Evolutionary conservation across 2,113 vertebrate species (phyloP), one percentile per base, ranked within the genome.

Genomic region (Rana temporaria): DNA sequence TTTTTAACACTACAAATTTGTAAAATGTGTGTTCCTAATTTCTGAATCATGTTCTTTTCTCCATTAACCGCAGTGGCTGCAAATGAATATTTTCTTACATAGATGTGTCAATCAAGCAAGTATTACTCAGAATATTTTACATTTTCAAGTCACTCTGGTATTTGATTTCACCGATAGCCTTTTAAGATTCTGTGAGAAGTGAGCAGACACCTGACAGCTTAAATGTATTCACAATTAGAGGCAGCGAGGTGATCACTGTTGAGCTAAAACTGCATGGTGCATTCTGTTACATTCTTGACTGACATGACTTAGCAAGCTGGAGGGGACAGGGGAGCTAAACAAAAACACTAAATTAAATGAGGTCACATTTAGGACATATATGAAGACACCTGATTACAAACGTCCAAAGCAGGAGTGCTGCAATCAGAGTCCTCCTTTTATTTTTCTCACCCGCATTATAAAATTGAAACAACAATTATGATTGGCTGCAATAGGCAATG

Each of bases 211-310:
- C 72, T 75, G 72, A 75, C 72, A 75, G 22, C 19, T 62, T 62
- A 42, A 75, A 59, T 30, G 72, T 42, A 62, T 75, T 75, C 32
- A 75, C 72, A 75, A 75, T 75, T 62, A 75, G 72, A 60, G 60
- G 56, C 56, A 42, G 56, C 30, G 3, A 11, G 6, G 19, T 74
- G 9, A 48, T 48, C 42, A 48, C 42, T 38, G 34, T 38, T 38
- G 6, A 48, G 42, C 12, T 42, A 42, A 9, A 42, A 42, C 38
- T 42, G 11, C 42, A 48, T 12, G 42, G 42, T 2, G 11, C 42
- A 48, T 14, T 12, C 12, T 11, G 42, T 12, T 48, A 48, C 42
- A 48, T 48, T 48, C 9, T 48, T 48, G 42, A 48, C 42, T 48
- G 42, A 48, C 9, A 11, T 48, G 42, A 48, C 9, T 48, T 12